These are phyloP conservation scores for Nomada ferruginata DNA, from an alignment of 2,888 invertebrate species.

Conservation along the genomic window DNA sequence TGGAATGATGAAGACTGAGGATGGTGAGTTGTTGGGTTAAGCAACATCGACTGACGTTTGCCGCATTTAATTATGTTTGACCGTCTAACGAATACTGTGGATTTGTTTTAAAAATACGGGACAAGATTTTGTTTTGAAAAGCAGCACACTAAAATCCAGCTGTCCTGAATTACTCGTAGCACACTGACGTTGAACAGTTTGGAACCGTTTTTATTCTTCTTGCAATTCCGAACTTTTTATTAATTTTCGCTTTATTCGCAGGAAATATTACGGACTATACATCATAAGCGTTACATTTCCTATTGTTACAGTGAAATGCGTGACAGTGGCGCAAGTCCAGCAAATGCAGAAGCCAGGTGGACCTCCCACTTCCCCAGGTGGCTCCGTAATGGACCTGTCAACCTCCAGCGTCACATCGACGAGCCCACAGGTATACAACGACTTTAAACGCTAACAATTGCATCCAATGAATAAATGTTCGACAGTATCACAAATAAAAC, in stretches of 20 bases:
- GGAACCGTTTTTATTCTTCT: too few relatives aligned
- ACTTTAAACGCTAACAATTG: background rate
- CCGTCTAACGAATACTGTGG: too few relatives aligned
- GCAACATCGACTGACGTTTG: background rate
- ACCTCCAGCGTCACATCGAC: slow-evolving; percentile 93
- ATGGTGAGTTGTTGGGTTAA: slow-evolving; percentile 72
- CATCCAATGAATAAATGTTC: background rate
- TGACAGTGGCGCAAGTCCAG: slow-evolving; percentile 88
- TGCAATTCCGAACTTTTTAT: too few relatives aligned
- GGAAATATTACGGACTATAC: too few relatives aligned
- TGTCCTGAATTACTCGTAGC: too few relatives aligned
- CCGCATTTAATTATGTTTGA: too few relatives aligned
- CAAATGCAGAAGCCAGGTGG: slow-evolving; percentile 86
- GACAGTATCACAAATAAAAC: too few relatives aligned
- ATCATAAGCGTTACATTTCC: background rate
- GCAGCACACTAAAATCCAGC: too few relatives aligned
- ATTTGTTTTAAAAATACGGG: too few relatives aligned
- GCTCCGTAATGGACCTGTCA: slow-evolving; percentile 94
- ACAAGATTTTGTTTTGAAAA: too few relatives aligned
- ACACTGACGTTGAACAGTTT: too few relatives aligned
- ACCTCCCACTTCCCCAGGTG: slow-evolving; percentile 90
- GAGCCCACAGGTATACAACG: slow-evolving; percentile 90
- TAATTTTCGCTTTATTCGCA: too few relatives aligned
- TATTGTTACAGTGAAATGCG: slow-evolving; percentile 90
- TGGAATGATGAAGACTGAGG: slow-evolving; percentile 89